Evolutionary conservation across 2,888 invertebrate genomes (phyloP).

Genomic region (Zelleria hepariella): DNA sequence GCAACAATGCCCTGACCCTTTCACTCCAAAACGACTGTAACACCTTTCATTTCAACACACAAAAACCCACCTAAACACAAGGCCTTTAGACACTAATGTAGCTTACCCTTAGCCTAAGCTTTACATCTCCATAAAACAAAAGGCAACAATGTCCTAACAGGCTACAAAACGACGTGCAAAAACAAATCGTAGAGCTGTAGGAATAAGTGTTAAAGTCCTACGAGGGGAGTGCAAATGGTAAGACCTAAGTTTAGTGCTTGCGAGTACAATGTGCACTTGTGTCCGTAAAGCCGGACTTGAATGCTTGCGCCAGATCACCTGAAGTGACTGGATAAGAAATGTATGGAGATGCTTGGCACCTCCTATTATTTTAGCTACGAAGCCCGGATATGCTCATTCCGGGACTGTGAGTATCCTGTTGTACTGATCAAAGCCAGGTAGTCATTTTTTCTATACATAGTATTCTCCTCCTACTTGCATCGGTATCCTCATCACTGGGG

Average conservation of each 20-base stretch:
- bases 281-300: constrained; percentile 46
- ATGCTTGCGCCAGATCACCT: constrained; percentile 57
- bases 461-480: no score
- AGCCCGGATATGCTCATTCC: no score
- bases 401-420: no score
- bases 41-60: background rate
- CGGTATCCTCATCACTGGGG: no score
- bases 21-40: constrained; percentile 16
- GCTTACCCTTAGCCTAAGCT: background rate
- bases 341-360: background rate
- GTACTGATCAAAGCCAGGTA: no score
- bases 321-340: constrained; percentile 32
- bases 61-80: constrained; percentile 16
- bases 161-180: background rate
- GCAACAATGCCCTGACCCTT: constrained; percentile 42
- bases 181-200: background rate
- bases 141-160: background rate
- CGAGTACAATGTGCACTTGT: constrained; percentile 57
- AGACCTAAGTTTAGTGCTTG: constrained; percentile 18
- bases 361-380: no score
- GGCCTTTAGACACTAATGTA: background rate
- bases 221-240: constrained; percentile 7
- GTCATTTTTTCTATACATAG: no score
- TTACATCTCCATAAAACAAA: background rate
- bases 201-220: constrained; percentile 2